Evolutionary conservation across 2,888 invertebrate genomes (phyloP).

Genomic region (Brachylomia viminalis): DNA sequence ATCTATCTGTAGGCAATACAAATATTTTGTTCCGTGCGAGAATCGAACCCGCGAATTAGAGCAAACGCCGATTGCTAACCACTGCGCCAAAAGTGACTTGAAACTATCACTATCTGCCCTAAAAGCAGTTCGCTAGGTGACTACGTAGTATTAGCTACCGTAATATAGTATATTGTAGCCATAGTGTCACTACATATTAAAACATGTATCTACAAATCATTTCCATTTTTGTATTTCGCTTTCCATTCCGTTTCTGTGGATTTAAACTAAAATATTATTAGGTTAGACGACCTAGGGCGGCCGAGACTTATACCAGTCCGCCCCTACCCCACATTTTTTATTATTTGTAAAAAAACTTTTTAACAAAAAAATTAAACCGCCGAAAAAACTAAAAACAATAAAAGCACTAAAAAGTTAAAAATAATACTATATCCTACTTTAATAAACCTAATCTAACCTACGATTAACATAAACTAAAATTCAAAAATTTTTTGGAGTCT

Average conservation of each 20-base stretch:
- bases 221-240: neutral
- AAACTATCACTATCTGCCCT: neutral
- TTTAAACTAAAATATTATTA: too few relatives aligned
- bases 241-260: too few relatives aligned
- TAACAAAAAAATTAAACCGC: too few relatives aligned
- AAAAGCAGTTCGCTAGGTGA: neutral
- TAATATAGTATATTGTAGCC: neutral
- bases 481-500: too few relatives aligned
- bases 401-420: too few relatives aligned
- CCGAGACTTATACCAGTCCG: too few relatives aligned
- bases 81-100: neutral
- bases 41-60: constrained; percentile 10
- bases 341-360: too few relatives aligned
- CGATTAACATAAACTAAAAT: too few relatives aligned
- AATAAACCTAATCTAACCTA: too few relatives aligned
- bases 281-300: neutral
- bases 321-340: too few relatives aligned
- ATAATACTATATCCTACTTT: too few relatives aligned
- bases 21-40: neutral
- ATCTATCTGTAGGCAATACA: neutral
- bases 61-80: neutral
- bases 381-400: too few relatives aligned
- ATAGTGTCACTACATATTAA: neutral
- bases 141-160: neutral
- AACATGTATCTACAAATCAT: neutral